Percentiles rank a stretch among this genome's conserved stretches.
phyloP scores from a whole-genome alignment of 2,113 vertebrate genomes.

The Larimichthys crocea region DNA sequence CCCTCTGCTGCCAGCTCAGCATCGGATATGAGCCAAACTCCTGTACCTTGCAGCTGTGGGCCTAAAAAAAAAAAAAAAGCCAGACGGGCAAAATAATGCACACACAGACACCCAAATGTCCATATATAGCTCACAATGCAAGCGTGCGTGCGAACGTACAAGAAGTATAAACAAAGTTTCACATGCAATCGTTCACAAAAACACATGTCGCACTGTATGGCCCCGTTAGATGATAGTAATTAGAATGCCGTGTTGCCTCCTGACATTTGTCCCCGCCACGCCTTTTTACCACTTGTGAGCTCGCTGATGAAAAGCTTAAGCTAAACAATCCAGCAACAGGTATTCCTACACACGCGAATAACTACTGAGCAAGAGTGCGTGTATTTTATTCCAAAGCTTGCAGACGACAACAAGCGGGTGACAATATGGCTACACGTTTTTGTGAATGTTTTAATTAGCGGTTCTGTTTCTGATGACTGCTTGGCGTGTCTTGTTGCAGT shows the following conservation, averaged over 20 bases:
- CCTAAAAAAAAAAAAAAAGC: constrained; percentile 41
- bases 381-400: constrained; percentile 16
- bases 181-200: constrained; percentile 49
- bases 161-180: constrained; percentile 52
- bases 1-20: constrained; percentile 66
- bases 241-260: constrained; percentile 46
- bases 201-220: constrained; percentile 35
- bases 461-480: neutral
- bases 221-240: constrained; percentile 61
- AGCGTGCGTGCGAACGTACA: constrained; percentile 25
- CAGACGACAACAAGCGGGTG: neutral
- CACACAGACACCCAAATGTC: constrained; percentile 50
- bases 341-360: constrained; percentile 32
- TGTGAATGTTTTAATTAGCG: neutral
- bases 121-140: constrained; percentile 26
- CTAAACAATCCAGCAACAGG: constrained; percentile 54
- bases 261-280: constrained; percentile 66
- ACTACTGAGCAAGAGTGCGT: constrained; percentile 28
- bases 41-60: constrained; percentile 63
- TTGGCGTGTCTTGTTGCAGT: neutral
- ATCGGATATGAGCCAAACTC: constrained; percentile 66
- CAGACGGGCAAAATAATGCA: constrained; percentile 59
- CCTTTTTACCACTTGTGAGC: constrained; percentile 63
- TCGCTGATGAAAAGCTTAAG: constrained; percentile 71
- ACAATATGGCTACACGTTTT: neutral